Evolutionary conservation across 2,888 invertebrate species (phyloP).

Genomic region (Pandemis corylana): DNA sequence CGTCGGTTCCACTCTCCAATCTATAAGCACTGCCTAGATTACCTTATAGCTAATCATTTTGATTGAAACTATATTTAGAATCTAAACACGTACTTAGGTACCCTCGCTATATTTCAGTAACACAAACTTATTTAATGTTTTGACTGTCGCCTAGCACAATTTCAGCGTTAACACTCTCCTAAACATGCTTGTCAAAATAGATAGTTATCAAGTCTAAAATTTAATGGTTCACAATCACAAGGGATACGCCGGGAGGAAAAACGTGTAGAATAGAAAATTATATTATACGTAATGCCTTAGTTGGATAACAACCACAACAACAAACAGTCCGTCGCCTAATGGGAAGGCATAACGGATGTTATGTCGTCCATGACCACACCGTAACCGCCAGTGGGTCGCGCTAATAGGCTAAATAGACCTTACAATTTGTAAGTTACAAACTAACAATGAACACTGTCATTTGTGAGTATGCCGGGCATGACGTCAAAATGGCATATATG

Average conservation of each 20-base stretch:
- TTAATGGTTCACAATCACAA: neutral
- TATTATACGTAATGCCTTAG: constrained; percentile 32
- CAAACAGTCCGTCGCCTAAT: constrained; percentile 42
- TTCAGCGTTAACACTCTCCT: neutral
- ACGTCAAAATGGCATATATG: too few species aligned
- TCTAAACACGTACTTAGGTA: neutral
- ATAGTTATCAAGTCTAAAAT: neutral
- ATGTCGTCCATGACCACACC: constrained; percentile 44
- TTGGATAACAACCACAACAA: constrained; percentile 36
- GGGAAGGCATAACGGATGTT: constrained; percentile 43
- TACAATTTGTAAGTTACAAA: neutral
- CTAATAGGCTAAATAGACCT: constrained; percentile 23
- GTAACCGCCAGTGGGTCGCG: constrained; percentile 26
- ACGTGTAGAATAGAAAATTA: constrained; percentile 21
- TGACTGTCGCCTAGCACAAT: too few species aligned
- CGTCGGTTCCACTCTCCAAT: constrained; percentile 20
- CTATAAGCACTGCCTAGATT: constrained; percentile 20
- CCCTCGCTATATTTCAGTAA: too few species aligned
- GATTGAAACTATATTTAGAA: neutral
- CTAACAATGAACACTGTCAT: neutral
- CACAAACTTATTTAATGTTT: too few species aligned
- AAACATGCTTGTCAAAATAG: neutral
- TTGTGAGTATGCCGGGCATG: neutral
- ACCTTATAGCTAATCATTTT: constrained; percentile 15
- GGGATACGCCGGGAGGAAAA: neutral